phyloP scores from a whole-genome alignment of 2,888 invertebrate species.

The Pediacus dermestoides region DNA sequence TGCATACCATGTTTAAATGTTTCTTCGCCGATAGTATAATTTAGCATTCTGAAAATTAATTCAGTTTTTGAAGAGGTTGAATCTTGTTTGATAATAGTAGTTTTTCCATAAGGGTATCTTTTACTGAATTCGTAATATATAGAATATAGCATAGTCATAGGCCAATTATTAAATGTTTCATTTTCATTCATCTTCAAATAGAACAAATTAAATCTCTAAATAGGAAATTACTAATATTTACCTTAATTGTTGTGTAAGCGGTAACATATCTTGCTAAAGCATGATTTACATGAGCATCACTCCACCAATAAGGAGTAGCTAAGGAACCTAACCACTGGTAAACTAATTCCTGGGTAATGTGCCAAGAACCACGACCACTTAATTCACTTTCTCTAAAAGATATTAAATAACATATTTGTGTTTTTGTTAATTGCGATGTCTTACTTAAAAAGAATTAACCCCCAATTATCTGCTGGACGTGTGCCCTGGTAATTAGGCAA shows the following conservation, averaged over 20 bases:
- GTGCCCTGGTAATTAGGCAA: constrained; percentile 68
- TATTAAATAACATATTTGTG: constrained; percentile 5
- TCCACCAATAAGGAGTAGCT: constrained; percentile 75
- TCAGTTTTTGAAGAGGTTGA: constrained; percentile 73
- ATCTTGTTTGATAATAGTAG: constrained; percentile 71
- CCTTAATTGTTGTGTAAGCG: constrained; percentile 68
- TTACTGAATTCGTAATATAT: constrained; percentile 79
- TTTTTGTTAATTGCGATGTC: constrained; percentile 26
- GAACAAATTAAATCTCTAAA: constrained; percentile 11
- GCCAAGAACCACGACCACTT: constrained; percentile 61
- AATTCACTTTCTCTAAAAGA: constrained; percentile 69
- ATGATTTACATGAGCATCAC: constrained; percentile 71
- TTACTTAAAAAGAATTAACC: constrained; percentile 74
- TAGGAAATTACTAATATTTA: constrained; percentile 36
- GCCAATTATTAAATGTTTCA: constrained; percentile 77
- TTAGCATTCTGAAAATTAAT: constrained; percentile 84
- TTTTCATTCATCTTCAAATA: constrained; percentile 68
- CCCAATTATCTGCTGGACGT: constrained; percentile 76
- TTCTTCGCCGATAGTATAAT: constrained; percentile 74
- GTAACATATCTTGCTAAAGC: constrained; percentile 74
- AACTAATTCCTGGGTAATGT: constrained; percentile 67
- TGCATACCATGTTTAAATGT: constrained; percentile 72
- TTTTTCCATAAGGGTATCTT: constrained; percentile 72
- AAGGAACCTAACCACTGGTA: constrained; percentile 79
- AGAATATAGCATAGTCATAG: constrained; percentile 73